Conservation (phyloP, 2,888 invertebrate genomes). For the Yponomeuta evonymella region DNA sequence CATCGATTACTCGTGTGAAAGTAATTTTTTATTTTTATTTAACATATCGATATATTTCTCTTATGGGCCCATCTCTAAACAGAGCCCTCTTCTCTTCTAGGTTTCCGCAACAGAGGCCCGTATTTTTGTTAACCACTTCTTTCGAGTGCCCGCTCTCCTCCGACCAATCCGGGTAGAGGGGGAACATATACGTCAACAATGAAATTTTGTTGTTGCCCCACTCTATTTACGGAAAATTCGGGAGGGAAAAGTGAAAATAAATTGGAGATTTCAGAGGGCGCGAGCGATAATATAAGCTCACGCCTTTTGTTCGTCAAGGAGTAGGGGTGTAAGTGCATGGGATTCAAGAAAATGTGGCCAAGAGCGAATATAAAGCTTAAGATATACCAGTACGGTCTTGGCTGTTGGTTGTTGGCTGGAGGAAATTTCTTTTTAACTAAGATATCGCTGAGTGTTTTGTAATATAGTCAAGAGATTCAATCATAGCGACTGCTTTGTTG, state of each 20-base stretch:
- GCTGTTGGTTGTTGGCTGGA: too few relatives aligned
- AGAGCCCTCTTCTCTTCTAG: conserved; percentile 44
- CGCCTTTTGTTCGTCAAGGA: not conserved
- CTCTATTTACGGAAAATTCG: conserved; percentile 6
- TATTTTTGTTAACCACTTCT: conserved; percentile 73
- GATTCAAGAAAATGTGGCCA: conserved; percentile 22
- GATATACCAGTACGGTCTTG: too few relatives aligned
- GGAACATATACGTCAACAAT: conserved; percentile 4
- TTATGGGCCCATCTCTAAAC: not conserved
- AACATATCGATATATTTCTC: too few relatives aligned
- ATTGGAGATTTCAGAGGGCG: not conserved
- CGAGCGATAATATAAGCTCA: not conserved
- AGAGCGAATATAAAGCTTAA: conserved; percentile 5
- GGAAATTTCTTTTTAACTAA: too few relatives aligned
- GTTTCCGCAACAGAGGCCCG: conserved; percentile 58
- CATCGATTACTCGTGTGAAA: too few relatives aligned
- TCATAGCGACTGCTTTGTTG: too few relatives aligned
- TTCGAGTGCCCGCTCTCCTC: not conserved
- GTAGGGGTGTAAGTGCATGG: not conserved
- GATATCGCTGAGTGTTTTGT: too few relatives aligned
- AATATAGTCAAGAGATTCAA: too few relatives aligned
- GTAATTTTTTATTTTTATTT: too few relatives aligned
- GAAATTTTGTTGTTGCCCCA: not conserved
- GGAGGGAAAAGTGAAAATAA: not conserved
- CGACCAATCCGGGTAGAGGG: not conserved